A percentile compares a stretch with the other conserved stretches of the same genome.
Conservation (phyloP, 2,113 vertebrate genomes). For the Jacana jacana region DNA sequence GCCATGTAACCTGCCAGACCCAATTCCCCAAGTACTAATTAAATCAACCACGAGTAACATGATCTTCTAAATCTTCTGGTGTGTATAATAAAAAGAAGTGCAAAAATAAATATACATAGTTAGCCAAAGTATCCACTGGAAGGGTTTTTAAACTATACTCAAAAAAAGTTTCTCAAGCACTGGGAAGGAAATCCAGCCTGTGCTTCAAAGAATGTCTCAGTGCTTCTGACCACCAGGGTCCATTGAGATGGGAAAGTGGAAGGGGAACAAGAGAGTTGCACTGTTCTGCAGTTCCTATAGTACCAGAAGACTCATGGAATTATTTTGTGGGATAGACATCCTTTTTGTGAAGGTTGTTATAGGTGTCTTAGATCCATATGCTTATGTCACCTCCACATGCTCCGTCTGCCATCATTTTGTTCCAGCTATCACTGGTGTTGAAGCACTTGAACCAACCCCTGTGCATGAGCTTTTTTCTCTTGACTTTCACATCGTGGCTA, state of each 20-base stretch:
- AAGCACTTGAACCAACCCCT: not conserved
- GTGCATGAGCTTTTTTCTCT: not conserved
- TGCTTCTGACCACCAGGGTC: not conserved
- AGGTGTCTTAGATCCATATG: not conserved
- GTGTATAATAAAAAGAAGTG: not conserved
- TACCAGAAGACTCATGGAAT: not conserved
- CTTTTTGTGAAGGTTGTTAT: not conserved
- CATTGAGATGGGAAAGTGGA: not conserved
- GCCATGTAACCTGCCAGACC: constrained; percentile 4
- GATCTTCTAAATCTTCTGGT: not conserved
- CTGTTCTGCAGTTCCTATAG: not conserved
- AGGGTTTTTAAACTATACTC: not conserved
- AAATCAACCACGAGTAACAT: not conserved
- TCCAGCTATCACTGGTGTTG: not conserved
- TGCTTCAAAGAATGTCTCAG: not conserved
- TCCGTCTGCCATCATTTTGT: not conserved
- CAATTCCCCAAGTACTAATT: constrained; percentile 44
- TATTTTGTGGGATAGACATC: not conserved
- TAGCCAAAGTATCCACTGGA: not conserved
- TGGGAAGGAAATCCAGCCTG: not conserved
- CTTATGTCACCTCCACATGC: not conserved
- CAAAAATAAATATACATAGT: not conserved
- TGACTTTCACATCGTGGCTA: not conserved
- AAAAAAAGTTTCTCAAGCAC: not conserved
- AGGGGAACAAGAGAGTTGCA: not conserved